A percentile compares a stretch with the other conserved stretches of the same genome.
These are phyloP conservation scores for Catharus ustulatus DNA, from an alignment of 2,797 vertebrate species.

Conservation along the genomic window DNA sequence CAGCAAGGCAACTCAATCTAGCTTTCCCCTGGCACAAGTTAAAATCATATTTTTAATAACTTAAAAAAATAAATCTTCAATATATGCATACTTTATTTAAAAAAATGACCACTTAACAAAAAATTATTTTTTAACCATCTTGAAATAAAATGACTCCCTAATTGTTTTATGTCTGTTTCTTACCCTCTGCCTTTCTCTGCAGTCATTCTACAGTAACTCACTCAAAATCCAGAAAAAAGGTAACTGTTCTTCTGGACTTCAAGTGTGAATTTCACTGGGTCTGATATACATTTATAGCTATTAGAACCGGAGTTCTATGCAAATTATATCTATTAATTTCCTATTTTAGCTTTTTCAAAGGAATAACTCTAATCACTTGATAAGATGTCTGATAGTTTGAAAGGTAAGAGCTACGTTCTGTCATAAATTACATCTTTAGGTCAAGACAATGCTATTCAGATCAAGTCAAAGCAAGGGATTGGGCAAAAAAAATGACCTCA, in stretches of 20 bases:
- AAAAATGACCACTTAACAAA: neutral
- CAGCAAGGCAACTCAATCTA: neutral
- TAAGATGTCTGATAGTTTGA: slow-evolving; percentile 66
- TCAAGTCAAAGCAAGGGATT: slow-evolving; percentile 57
- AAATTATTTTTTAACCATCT: neutral
- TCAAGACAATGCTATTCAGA: slow-evolving; percentile 51
- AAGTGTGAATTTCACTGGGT: slow-evolving; percentile 34
- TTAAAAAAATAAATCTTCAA: neutral
- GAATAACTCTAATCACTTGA: slow-evolving; percentile 53
- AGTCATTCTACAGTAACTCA: neutral
- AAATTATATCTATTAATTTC: slow-evolving; percentile 70
- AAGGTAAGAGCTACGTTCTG: slow-evolving; percentile 39
- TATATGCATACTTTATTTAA: neutral
- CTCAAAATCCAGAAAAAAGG: slow-evolving; percentile 2
- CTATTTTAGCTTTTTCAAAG: slow-evolving; percentile 35
- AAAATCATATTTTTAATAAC: neutral
- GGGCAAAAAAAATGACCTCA: slow-evolving; percentile 31
- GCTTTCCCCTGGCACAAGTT: neutral
- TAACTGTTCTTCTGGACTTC: neutral
- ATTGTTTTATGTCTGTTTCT: neutral
- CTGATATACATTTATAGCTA: slow-evolving; percentile 24
- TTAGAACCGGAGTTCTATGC: slow-evolving; percentile 49
- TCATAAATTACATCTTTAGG: slow-evolving; percentile 65
- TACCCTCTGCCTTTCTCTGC: neutral
- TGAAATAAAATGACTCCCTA: neutral